Base-by-base conservation (phyloP, 2,113 vertebrate genomes). In the Callospermophilus lateralis region DNA sequence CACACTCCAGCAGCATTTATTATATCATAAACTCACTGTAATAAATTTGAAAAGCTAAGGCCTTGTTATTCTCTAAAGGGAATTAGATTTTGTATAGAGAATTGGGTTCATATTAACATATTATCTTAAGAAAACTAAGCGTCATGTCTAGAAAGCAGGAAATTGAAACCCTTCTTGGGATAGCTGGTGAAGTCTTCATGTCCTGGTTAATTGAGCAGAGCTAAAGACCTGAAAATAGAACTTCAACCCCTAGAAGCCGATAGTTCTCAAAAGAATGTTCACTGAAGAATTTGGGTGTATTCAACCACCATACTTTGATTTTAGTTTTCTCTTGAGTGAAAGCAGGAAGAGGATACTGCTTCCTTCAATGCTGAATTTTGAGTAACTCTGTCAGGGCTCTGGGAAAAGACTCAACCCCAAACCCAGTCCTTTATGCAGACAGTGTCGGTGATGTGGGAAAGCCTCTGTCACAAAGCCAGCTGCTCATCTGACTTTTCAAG, bases 41-140 rank as follows among this genome's bases (percentile, higher is more conserved):
- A 79, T 65, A 51, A n/a, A 95, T 96, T 86, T 94, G 58, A 89
- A 92, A 97, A 86, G 37, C 34, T 53, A 34, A 87, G 28, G 19
- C 42, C 83, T 92, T 42, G 26, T 53, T 96, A 97, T 58, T 86
- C 48, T 73, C 45, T 86, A 67, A 93, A 93, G 87, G 32, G 4
- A 92, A 95, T n/a, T 83, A 70, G 30, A 37, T 83, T 58, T 95
- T 19, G 85, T 63, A 76, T 20, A 86, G 39, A 74, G 89, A 89
- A 67, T 72, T 70, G 92, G 48, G 63, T 39, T 70, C 89, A 72
- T 89, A 76, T 61, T 80, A 95, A 79, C 22, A 74, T 0, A 19
- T 81, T 90, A n/a, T 88, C 30, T 78, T 84, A 97, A 55, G 48
- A 88, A 80, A 80, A 93, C 22, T 70, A 88, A 89, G 72, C 3